Percentiles rank a stretch among this genome's conserved stretches.
These are phyloP conservation scores for Mimas tiliae DNA, from an alignment of 2,888 invertebrate species.

Conservation along the genomic window DNA sequence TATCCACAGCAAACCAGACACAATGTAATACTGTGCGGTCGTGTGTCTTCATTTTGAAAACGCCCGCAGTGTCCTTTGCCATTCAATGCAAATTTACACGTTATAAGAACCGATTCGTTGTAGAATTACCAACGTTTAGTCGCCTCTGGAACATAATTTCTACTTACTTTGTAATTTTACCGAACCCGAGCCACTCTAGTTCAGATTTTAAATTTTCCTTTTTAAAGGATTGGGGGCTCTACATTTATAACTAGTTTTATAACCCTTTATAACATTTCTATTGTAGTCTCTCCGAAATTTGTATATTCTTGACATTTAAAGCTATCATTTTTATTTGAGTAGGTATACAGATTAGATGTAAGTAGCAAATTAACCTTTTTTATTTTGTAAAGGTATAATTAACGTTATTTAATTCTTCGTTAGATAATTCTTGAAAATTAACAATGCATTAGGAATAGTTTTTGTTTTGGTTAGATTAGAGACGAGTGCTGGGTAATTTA, in stretches of 20 bases:
- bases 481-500: too few species aligned
- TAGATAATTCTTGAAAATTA: too few species aligned
- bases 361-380: too few species aligned
- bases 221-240: background rate
- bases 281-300: too few species aligned
- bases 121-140: conserved; percentile 83
- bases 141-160: conserved; percentile 81
- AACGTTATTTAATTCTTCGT: too few species aligned
- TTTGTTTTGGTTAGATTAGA: too few species aligned
- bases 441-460: too few species aligned
- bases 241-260: background rate
- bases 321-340: too few species aligned
- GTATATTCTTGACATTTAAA: too few species aligned
- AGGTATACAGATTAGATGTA: too few species aligned
- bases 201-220: conserved; percentile 39
- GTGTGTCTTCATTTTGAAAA: conserved; percentile 59
- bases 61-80: conserved; percentile 73
- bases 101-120: conserved; percentile 77
- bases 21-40: conserved; percentile 47
- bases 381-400: too few species aligned
- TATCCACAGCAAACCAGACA: conserved; percentile 34
- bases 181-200: conserved; percentile 55
- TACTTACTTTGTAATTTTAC: conserved; percentile 69
- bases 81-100: conserved; percentile 83
- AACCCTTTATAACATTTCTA: too few species aligned